These are phyloP conservation scores for Dryas iulia DNA, from an alignment of 1,140 invertebrate species.

Conservation along the genomic window DNA sequence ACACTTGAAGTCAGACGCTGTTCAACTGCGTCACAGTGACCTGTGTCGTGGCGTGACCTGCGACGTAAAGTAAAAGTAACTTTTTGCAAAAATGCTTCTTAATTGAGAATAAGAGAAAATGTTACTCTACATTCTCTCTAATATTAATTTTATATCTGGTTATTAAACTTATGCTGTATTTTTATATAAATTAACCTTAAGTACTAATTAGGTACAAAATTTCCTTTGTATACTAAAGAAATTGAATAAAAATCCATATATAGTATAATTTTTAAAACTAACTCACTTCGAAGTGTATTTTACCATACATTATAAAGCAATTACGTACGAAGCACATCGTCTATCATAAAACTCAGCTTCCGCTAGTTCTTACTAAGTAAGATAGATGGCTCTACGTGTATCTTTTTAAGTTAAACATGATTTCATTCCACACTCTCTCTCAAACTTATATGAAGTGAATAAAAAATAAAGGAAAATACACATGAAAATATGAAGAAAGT, in stretches of 20 bases:
- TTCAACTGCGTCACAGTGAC: too few species aligned
- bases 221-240: too few species aligned
- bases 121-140: too few species aligned
- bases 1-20: too few species aligned
- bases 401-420: not conserved
- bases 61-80: too few species aligned
- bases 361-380: not conserved
- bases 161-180: too few species aligned
- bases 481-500: not conserved
- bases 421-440: not conserved
- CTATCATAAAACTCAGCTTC: not conserved
- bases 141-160: too few species aligned
- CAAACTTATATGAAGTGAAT: not conserved
- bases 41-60: too few species aligned
- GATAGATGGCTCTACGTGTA: constrained; percentile 2
- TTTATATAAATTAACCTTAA: too few species aligned
- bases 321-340: constrained; percentile 3
- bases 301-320: constrained; percentile 2
- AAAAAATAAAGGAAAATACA: not conserved
- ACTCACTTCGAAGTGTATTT: not conserved
- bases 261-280: not conserved
- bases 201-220: too few species aligned
- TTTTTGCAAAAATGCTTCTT: too few species aligned
- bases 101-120: too few species aligned
- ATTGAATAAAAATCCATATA: not conserved